A percentile compares a stretch with the other conserved stretches of the same genome.
These are phyloP conservation scores for Pleuronectes platessa DNA, from an alignment of 2,113 vertebrate species.

Conservation along the genomic window DNA sequence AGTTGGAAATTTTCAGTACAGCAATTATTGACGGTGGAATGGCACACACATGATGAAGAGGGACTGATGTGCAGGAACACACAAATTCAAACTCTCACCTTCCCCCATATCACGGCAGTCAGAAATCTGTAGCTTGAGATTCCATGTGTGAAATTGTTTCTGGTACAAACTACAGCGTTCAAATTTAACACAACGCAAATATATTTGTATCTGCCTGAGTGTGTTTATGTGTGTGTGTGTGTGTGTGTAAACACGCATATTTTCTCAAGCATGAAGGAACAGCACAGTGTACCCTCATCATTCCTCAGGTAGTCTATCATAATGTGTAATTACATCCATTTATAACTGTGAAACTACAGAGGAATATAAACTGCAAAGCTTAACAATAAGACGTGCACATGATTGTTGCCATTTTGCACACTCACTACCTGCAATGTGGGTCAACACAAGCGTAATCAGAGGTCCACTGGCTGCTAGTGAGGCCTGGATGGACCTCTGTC, in stretches of 20 bases:
- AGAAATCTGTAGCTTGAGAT: constrained; percentile 54
- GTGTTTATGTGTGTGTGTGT: background rate
- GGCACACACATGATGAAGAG: constrained; percentile 2
- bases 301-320: background rate
- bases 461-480: constrained; percentile 28
- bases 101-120: constrained; percentile 9
- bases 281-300: too few relatives aligned
- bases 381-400: constrained; percentile 7
- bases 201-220: constrained; percentile 15
- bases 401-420: constrained; percentile 12
- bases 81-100: constrained; percentile 11
- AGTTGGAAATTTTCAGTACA: background rate
- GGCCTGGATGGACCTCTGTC: constrained; percentile 23
- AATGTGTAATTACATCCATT: background rate
- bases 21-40: background rate
- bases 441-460: constrained; percentile 47
- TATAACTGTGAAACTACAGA: background rate
- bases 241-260: background rate
- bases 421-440: background rate
- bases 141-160: constrained; percentile 76
- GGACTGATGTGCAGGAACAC: background rate
- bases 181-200: constrained; percentile 53
- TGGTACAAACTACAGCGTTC: constrained; percentile 40
- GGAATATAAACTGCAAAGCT: background rate
- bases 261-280: background rate